Evolutionary conservation across 2,797 vertebrate genomes (phyloP), one percentile per base, ranked within the genome.

Genomic region (Betta splendens): DNA sequence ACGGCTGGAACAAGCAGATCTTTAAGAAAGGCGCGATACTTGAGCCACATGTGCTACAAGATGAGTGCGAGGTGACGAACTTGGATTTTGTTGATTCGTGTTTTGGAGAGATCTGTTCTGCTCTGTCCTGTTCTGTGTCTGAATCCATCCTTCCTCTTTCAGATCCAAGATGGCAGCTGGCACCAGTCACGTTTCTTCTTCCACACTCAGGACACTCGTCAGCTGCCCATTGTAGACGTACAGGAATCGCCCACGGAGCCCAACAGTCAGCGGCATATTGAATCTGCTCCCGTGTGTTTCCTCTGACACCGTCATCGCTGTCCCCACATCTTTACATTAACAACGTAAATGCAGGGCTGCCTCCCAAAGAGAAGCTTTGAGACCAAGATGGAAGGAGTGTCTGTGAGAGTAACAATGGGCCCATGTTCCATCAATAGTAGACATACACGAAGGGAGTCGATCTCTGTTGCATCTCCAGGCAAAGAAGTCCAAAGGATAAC

Each of bases 1-100:
- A 78, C 68, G 95, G 95, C 72, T 99, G 98, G 98, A 98, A 95
- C 10, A 95, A 95, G 54, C 94, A 95, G 73, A 90, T 88, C 63
- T 95, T 95, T 86, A 89, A 94, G 90, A 90, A 90, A 89, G 88
- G 94, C 70, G 90, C 92, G 0, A 75, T 91, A 81, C 92, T 94
- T 91, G 92, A 95, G 92, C 95, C 95, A 21, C 86, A 91, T 49
- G 89, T 95, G 69, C 86, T 96, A 81, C 86, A 89, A 81, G 93
- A 98, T 60, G 92, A 96, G 70, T 98, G 96, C 93, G 93, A 94
- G 95, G 97, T 99, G n/a, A n/a, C n/a, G n/a, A n/a, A n/a, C n/a
- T n/a, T n/a, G n/a, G n/a, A n/a, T n/a, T n/a, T n/a, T n/a, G n/a
- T n/a, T n/a, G n/a, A n/a, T n/a, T n/a, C n/a, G n/a, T n/a, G n/a